phyloP scores from a whole-genome alignment of 2,113 vertebrate species.

The Phalacrocorax brasilianus region DNA sequence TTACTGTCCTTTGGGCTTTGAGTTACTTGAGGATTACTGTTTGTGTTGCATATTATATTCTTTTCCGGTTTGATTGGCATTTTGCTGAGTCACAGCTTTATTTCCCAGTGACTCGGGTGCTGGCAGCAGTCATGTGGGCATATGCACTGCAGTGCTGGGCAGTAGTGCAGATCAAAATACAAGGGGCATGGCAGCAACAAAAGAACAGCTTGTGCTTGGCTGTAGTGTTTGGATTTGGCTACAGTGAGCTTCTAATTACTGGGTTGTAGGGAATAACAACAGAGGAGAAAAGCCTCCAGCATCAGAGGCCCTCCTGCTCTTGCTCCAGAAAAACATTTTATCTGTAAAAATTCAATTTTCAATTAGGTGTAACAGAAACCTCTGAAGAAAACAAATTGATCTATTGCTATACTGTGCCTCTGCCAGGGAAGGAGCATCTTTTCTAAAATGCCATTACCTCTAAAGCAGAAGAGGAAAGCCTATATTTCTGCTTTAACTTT shows the following conservation, averaged over 20 bases:
- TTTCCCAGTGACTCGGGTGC: not conserved
- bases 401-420: not conserved
- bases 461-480: not conserved
- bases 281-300: not conserved
- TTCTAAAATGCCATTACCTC: not conserved
- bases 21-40: not conserved
- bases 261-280: not conserved
- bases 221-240: not conserved
- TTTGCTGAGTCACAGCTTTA: constrained; percentile 47
- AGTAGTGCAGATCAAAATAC: not conserved
- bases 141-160: not conserved
- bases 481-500: not conserved
- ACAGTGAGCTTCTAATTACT: not conserved
- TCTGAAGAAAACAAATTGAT: not conserved
- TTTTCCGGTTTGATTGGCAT: not conserved
- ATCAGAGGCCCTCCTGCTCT: not conserved
- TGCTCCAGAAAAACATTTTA: not conserved
- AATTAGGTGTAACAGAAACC: not conserved
- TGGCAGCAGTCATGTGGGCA: not conserved
- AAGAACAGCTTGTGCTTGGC: not conserved
- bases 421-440: not conserved
- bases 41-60: not conserved
- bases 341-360: not conserved
- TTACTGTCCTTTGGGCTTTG: not conserved
- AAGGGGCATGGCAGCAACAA: not conserved